These are phyloP conservation scores for Leucania comma DNA, from an alignment of 2,888 invertebrate species.

Conservation along the genomic window DNA sequence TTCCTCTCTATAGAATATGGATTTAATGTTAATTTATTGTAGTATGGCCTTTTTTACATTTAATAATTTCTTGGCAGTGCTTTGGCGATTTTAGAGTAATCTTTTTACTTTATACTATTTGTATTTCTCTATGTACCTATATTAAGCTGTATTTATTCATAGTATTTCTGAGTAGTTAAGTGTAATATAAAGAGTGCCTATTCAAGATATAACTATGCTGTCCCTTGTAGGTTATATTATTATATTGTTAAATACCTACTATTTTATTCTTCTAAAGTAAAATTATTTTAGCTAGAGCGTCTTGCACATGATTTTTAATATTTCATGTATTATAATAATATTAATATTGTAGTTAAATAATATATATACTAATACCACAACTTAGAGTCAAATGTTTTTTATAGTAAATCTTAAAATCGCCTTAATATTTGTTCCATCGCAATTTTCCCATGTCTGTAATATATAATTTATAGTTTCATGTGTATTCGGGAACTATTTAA, in stretches of 20 bases:
- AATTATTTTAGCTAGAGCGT: slow-evolving; percentile 14
- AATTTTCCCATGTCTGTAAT: neutral
- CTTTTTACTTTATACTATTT: slow-evolving; percentile 18
- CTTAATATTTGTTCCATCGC: slow-evolving; percentile 7
- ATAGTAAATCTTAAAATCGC: neutral
- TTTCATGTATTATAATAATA: slow-evolving; percentile 25
- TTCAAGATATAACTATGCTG: slow-evolving; percentile 21
- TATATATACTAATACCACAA: neutral
- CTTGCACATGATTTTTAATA: slow-evolving; percentile 17
- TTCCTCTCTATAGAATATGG: slow-evolving; percentile 11
- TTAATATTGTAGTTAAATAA: slow-evolving; percentile 18
- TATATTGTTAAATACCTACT: neutral
- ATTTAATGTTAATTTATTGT: slow-evolving; percentile 36
- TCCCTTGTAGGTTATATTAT: slow-evolving; percentile 2
- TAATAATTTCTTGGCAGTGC: slow-evolving; percentile 26
- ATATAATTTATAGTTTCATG: slow-evolving; percentile 37
- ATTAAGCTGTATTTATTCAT: slow-evolving; percentile 45
- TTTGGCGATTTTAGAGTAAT: slow-evolving; percentile 11
- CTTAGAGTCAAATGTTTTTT: neutral
- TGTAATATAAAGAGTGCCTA: slow-evolving; percentile 45
- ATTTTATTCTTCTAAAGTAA: slow-evolving; percentile 12
- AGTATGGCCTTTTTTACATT: slow-evolving; percentile 17
- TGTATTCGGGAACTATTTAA: slow-evolving; percentile 69
- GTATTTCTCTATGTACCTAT: slow-evolving; percentile 4
- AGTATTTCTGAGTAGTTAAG: slow-evolving; percentile 34